Conservation (phyloP, 2,888 invertebrate species). For the Dicyrtomina minuta region DNA sequence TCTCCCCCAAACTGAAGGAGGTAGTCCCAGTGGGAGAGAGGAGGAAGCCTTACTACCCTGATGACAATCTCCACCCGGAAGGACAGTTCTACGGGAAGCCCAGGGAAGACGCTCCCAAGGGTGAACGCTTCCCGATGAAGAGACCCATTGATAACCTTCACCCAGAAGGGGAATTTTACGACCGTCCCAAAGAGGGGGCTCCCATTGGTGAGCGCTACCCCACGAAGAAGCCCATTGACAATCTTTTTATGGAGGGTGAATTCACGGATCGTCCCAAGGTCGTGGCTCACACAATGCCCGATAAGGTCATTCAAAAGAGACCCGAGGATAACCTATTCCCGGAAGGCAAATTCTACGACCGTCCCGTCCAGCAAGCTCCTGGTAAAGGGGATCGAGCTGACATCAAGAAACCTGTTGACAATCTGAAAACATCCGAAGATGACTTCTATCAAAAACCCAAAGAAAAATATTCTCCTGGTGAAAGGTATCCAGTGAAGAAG, state of each 20-base stretch:
- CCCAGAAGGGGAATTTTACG: constrained; percentile 58
- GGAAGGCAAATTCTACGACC: constrained; percentile 62
- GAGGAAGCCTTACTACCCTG: constrained; percentile 51
- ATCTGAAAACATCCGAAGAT: constrained; percentile 57
- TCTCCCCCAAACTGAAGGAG: constrained; percentile 41
- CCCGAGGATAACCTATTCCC: constrained; percentile 60
- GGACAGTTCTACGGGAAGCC: constrained; percentile 52
- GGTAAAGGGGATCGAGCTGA: constrained; percentile 52
- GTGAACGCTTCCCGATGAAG: constrained; percentile 35
- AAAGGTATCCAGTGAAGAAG: constrained; percentile 57
- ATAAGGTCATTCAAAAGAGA: constrained; percentile 8
- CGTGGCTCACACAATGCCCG: background rate
- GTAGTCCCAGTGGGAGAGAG: constrained; percentile 59
- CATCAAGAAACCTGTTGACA: constrained; percentile 59
- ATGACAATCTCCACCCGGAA: constrained; percentile 54
- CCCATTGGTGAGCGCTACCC: constrained; percentile 54
- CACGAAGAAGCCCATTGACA: constrained; percentile 62
- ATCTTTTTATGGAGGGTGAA: constrained; percentile 54
- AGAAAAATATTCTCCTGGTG: constrained; percentile 51
- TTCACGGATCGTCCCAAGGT: constrained; percentile 58
- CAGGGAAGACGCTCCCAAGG: constrained; percentile 35
- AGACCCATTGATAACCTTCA: constrained; percentile 60
- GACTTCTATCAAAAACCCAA: constrained; percentile 55
- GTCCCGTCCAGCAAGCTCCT: constrained; percentile 27
- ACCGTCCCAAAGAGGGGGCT: constrained; percentile 39